phyloP scores from a whole-genome alignment of 30 jellyfish, hydroid and myxozoan genomes.

The Hydractinia echinata region DNA sequence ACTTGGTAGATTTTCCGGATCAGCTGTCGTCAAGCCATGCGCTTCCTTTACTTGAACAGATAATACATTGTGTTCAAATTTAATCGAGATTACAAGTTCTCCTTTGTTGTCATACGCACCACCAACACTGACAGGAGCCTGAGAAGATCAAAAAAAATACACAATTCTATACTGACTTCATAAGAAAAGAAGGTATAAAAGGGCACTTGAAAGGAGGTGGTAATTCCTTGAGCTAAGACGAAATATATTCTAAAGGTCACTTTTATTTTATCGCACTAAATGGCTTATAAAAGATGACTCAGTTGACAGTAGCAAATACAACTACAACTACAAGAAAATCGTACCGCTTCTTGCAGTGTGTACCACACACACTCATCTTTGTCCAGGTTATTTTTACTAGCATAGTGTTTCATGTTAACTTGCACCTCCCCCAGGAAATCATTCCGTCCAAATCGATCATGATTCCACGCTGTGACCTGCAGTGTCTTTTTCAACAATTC shows the following conservation, averaged over 20 bases:
- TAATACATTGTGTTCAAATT: conserved; percentile 51
- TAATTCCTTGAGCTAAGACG: too few species aligned
- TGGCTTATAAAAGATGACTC: too few species aligned
- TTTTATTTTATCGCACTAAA: too few species aligned
- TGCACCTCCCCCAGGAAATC: conserved; percentile 97
- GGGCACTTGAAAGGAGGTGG: too few species aligned
- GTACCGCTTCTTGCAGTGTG: conserved; percentile 85
- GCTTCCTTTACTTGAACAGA: conserved; percentile 76
- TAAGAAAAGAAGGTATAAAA: too few species aligned
- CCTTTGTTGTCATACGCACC: conserved; percentile 77
- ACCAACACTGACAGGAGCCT: conserved; percentile 96
- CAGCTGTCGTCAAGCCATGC: conserved; percentile 58
- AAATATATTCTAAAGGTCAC: too few species aligned
- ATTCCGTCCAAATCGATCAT: conserved; percentile 92
- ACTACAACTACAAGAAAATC: conserved; percentile 19
- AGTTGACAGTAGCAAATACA: background rate
- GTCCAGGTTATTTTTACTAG: conserved; percentile 51
- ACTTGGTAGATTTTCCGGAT: conserved; percentile 46
- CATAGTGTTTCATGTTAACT: conserved; percentile 71
- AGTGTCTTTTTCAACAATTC: conserved; percentile 78
- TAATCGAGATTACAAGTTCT: conserved; percentile 65
- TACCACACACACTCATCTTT: conserved; percentile 86
- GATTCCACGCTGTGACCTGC: conserved; percentile 86
- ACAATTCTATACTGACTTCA: too few species aligned
- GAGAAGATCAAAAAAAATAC: background rate